Evolutionary conservation across 2,888 invertebrate genomes (phyloP).

Genomic region (Oxytorus armatus): DNA sequence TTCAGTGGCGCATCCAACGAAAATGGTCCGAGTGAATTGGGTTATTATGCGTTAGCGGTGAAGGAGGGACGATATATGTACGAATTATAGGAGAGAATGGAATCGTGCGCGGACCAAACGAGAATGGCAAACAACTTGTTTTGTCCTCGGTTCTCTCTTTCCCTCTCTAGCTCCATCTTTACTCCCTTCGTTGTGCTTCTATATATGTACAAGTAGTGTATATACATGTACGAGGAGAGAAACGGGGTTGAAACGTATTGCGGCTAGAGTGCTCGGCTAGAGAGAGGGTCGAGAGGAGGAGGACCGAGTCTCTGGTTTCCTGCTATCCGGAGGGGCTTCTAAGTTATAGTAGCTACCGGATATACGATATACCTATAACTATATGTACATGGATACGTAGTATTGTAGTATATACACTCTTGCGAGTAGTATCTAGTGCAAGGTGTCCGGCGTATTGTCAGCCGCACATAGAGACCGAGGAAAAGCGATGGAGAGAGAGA

Average conservation of each 20-base stretch:
- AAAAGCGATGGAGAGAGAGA: neutral
- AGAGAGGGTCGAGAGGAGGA: conserved; percentile 37
- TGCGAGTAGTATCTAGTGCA: conserved; percentile 50
- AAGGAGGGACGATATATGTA: conserved; percentile 4
- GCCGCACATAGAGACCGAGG: neutral
- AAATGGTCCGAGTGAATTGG: conserved; percentile 40
- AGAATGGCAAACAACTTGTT: conserved; percentile 65
- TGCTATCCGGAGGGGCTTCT: conserved; percentile 55
- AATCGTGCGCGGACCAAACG: conserved; percentile 40
- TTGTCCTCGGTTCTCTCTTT: conserved; percentile 32
- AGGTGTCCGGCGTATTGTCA: conserved; percentile 53
- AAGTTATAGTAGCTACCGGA: conserved; percentile 54
- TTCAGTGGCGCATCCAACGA: neutral
- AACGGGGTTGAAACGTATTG: conserved; percentile 62
- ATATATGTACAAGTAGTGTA: neutral
- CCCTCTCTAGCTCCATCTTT: conserved; percentile 11
- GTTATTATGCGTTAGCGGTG: conserved; percentile 25
- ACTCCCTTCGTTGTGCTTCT: neutral
- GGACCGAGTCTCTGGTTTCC: conserved; percentile 53
- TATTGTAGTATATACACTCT: conserved; percentile 48
- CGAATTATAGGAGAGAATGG: conserved; percentile 35
- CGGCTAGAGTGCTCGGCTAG: conserved; percentile 29
- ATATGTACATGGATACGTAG: neutral
- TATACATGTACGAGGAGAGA: conserved; percentile 29
- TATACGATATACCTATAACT: conserved; percentile 20